Evolutionary conservation across 2,113 vertebrate species (phyloP), one percentile per base, ranked within the genome.

Genomic region (Eonycteris spelaea): DNA sequence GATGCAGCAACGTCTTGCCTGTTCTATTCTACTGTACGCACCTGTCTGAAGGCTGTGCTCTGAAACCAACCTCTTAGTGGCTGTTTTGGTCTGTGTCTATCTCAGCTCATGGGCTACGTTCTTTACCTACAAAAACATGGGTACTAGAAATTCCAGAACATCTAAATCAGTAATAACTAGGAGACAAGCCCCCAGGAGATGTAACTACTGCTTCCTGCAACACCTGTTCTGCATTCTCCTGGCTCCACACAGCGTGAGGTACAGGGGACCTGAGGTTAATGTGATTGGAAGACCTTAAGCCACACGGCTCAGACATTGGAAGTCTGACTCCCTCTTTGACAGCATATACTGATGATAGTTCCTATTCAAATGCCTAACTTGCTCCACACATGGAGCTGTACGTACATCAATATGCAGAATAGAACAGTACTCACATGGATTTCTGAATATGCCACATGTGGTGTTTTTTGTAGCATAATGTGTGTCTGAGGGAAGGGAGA

Each of bases 321-420:
- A n/a, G 84, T 13, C 55, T 40, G 79, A 30, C 2, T 2, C 15
- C 43, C 40, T 51, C 74, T 80, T 78, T 48, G 57, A 61, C 45
- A 43, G 33, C 8, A 13, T 1, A 3, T 53, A 38, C 68, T 30
- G 82, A 45, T 19, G n/a, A 28, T 2, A 26, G 2, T 38, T 30
- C 26, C 35, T 2, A 7, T 3, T 1, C 33, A 45, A 35, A 6
- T 2, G 13, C 65, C 38, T 18, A 0, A 26, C 21, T n/a, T 21
- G 61, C 6, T 63, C 57, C 61, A 6, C 13, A 1, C 0, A 0
- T 5, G 51, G 16, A 3, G 33, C 43, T 35, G 15, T 12, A n/a
- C 11, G 1, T 3, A 28, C 19, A 19, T 67, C 19, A 4, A n/a
- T 3, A 35, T 0, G 30, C 61, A 67, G 38, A 51, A 35, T 2